Conservation (phyloP, 2,888 invertebrate species). For the Saturnia japonica region DNA sequence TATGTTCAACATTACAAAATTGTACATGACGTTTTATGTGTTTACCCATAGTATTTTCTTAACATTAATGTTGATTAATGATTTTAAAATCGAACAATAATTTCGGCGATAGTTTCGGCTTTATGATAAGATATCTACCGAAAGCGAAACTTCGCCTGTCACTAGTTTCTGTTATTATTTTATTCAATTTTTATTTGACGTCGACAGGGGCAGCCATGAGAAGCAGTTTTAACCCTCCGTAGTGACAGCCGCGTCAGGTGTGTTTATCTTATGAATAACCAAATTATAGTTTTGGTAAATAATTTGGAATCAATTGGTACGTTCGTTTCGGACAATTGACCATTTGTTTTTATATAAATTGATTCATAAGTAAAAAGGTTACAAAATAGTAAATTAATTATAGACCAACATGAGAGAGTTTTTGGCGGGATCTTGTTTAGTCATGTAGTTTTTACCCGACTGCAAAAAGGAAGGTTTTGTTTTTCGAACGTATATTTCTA, state of each 20-base stretch:
- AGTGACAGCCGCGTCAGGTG: constrained; percentile 9
- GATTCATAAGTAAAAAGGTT: not conserved
- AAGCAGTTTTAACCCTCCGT: constrained; percentile 11
- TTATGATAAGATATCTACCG: not conserved
- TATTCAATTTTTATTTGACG: constrained; percentile 12
- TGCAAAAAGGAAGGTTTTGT: no score
- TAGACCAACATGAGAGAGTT: no score
- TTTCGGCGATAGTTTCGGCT: not conserved
- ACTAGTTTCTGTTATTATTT: constrained; percentile 8
- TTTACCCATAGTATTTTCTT: not conserved
- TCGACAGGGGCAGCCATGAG: constrained; percentile 10
- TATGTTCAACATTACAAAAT: no score
- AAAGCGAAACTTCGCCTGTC: not conserved
- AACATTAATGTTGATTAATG: not conserved
- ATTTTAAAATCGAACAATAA: not conserved
- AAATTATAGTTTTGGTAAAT: constrained; percentile 13
- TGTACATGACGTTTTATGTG: not conserved
- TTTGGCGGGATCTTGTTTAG: no score
- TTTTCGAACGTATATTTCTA: no score
- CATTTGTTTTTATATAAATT: not conserved
- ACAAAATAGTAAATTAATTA: no score
- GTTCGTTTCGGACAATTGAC: constrained; percentile 1
- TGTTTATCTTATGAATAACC: constrained; percentile 14
- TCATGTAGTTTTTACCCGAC: no score
- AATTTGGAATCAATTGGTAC: not conserved